A percentile compares a stretch with the other conserved stretches of the same genome.
These are phyloP conservation scores for Mactromeris polynyma DNA, from an alignment of 2,888 invertebrate species.

Conservation along the genomic window DNA sequence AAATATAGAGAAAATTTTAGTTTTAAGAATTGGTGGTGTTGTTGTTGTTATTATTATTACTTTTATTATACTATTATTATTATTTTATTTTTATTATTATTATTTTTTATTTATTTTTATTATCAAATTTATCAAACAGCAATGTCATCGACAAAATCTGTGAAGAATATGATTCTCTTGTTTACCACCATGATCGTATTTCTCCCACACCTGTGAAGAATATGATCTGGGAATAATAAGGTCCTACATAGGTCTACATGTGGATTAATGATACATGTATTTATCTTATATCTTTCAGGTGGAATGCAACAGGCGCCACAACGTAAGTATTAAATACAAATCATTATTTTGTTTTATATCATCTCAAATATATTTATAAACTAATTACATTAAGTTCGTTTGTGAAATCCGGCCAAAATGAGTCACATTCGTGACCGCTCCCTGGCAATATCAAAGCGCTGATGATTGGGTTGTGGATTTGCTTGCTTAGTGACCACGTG, in stretches of 20 bases:
- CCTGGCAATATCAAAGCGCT: background rate
- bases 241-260: background rate
- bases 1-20: too few relatives aligned
- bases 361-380: too few relatives aligned
- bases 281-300: slow-evolving; percentile 32
- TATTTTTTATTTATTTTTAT: background rate
- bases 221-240: too few relatives aligned
- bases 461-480: background rate
- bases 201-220: too few relatives aligned
- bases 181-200: background rate
- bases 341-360: background rate
- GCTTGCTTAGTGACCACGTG: too few relatives aligned
- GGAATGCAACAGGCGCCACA: slow-evolving; percentile 45
- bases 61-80: too few relatives aligned
- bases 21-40: too few relatives aligned
- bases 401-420: background rate
- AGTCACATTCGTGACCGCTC: too few relatives aligned
- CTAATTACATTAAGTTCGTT: background rate
- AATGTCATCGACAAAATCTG: background rate
- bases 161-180: background rate
- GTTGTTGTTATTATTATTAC: too few relatives aligned
- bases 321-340: slow-evolving; percentile 53
- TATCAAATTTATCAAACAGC: background rate
- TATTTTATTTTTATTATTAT: background rate
- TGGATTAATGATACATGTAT: background rate